phyloP scores from a whole-genome alignment of 1,140 invertebrate genomes.

The Eupristina koningsbergeri region DNA sequence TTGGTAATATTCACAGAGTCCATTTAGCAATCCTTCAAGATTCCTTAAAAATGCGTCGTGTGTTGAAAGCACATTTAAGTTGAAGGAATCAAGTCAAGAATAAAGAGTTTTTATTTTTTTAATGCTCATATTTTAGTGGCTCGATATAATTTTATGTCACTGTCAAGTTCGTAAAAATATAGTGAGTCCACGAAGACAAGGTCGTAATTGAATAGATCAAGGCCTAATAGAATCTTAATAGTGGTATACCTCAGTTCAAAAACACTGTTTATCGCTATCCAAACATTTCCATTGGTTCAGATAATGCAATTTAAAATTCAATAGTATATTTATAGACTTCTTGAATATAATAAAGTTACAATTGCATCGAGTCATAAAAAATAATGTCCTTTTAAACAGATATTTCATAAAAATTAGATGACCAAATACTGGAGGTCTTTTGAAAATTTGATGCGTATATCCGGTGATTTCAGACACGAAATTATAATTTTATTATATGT shows the following conservation, averaged over 20 bases:
- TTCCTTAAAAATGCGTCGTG: neutral
- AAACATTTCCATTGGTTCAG: no score
- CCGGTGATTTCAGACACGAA: no score
- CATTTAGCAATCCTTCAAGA: neutral
- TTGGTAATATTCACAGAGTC: no score
- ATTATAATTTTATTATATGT: no score
- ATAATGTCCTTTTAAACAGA: neutral
- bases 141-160: neutral
- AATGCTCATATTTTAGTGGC: neutral
- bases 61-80: no score
- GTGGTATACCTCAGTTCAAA: neutral
- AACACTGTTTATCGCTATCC: neutral
- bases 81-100: no score
- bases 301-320: no score
- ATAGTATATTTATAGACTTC: no score
- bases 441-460: no score
- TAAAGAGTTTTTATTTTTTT: neutral
- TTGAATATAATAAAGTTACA: no score
- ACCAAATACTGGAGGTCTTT: no score
- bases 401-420: neutral
- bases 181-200: neutral
- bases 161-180: neutral
- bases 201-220: neutral
- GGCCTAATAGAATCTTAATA: neutral
- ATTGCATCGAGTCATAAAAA: neutral